These are phyloP conservation scores for Drosophila sechellia DNA, from an alignment of 1,140 invertebrate species.

Conservation along the genomic window DNA sequence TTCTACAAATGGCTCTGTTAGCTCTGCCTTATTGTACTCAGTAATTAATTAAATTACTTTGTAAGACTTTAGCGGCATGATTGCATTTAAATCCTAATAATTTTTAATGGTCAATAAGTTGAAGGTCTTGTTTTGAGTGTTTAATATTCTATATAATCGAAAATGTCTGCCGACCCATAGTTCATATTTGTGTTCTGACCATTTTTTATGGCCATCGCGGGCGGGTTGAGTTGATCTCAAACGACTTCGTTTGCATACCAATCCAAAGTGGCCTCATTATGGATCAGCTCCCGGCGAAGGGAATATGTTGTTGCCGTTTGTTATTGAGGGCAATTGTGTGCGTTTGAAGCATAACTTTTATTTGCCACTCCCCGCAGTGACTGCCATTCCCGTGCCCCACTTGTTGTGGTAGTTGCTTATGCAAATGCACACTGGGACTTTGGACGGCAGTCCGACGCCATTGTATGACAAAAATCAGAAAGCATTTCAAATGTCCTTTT, in stretches of 20 bases:
- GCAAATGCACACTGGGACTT: constrained; percentile 39
- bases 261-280: constrained; percentile 58
- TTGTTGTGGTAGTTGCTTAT: constrained; percentile 53
- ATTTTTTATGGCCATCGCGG: constrained; percentile 23
- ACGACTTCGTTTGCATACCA: constrained; percentile 63
- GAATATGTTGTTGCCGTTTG: constrained; percentile 44
- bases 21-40: too few species aligned
- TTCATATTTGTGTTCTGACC: constrained; percentile 7
- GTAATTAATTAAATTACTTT: too few species aligned
- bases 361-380: constrained; percentile 30
- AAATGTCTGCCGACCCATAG: constrained; percentile 1
- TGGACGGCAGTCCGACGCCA: constrained; percentile 24
- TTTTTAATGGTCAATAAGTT: background rate
- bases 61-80: background rate
- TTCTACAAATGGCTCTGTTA: too few species aligned
- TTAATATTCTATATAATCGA: background rate
- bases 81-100: background rate
- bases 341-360: constrained; percentile 70
- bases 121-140: background rate
- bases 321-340: constrained; percentile 74
- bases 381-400: constrained; percentile 3
- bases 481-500: constrained; percentile 73
- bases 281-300: constrained; percentile 25
- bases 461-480: constrained; percentile 75
- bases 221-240: background rate